Evolutionary conservation across 2,113 vertebrate genomes (phyloP), one percentile per base, ranked within the genome.

Genomic region (Scalopus aquaticus): DNA sequence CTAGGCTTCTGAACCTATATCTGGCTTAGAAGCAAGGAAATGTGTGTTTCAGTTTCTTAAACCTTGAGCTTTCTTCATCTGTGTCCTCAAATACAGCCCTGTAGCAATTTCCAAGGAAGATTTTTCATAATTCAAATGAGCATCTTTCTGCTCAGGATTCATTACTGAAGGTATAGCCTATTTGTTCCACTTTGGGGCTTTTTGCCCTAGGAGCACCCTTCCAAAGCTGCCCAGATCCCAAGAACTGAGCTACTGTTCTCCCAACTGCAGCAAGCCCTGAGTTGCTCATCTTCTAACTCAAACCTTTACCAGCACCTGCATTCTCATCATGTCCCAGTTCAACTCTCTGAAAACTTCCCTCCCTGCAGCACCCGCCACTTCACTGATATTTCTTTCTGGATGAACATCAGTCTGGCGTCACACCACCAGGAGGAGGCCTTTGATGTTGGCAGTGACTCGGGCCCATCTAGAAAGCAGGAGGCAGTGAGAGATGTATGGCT

Each of bases 401-500:
- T 16, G 11, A 46, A n/a, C 58, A 17, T 73, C 51, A 32, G 5
- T 26, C 76, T 62, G 42, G 67, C 92, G 88, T 64, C 22, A 30
- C 80, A 86, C 89, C 82, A 76, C 2, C 5, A 51, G 39, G 64
- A 82, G 30, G 70, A 69, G 15, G 62, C 32, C 70, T 90, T 77
- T 77, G 92, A 49, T 19, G 64, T 51, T 64, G 83, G 78, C 83
- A 19, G 39, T 87, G 58, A 46, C 51, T 72, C 0, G 13, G 73
- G 58, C 65, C 67, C 76, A 58, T 88, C 70, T 62, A 8, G 77
- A 87, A 89, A 77, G 89, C 16, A 62, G 72, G 84, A 90, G 60
- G 77, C 37, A 42, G 90, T 67, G 72, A 80, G 92, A 58, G 35
- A 93, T 93, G 88, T 42, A 46, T 3, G 49, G 70, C 73, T 74